Percentiles rank a stretch among this genome's conserved stretches.
Evolutionary conservation across 92 coral and sea anemone genomes (phyloP).

Genomic region (Chrysogorgia sp.): DNA sequence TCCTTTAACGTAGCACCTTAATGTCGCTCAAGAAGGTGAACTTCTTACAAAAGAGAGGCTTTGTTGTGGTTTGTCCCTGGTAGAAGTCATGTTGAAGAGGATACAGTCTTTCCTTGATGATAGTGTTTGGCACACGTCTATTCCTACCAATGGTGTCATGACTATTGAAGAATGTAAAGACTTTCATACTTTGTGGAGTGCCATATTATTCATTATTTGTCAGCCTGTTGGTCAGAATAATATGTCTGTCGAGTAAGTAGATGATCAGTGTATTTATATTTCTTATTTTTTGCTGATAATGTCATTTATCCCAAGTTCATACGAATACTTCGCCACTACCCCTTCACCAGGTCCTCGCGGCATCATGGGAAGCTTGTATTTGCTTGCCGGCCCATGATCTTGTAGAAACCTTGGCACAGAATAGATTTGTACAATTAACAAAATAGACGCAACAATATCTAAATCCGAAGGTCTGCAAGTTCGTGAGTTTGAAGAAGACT

Average conservation of each 20-base stretch:
- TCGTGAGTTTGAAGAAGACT: too few species aligned
- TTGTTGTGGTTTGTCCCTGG: conserved; percentile 93
- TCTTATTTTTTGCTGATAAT: neutral
- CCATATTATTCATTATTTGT: conserved; percentile 93
- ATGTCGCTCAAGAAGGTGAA: conserved; percentile 90
- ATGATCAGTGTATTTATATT: neutral
- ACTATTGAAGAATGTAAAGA: conserved; percentile 93
- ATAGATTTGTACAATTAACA: too few species aligned
- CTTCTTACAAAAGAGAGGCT: conserved; percentile 95
- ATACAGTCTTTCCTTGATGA: conserved; percentile 74
- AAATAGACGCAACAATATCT: too few species aligned
- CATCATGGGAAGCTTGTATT: too few species aligned
- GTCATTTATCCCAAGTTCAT: neutral
- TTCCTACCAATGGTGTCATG: conserved; percentile 86
- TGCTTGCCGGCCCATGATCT: too few species aligned
- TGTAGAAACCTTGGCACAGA: too few species aligned
- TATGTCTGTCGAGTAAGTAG: conserved; percentile 91
- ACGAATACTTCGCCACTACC: too few species aligned
- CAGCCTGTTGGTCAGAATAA: conserved; percentile 86
- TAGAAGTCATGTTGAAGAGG: conserved; percentile 85
- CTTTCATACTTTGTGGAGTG: conserved; percentile 97
- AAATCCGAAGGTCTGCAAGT: too few species aligned
- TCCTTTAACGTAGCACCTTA: conserved; percentile 71
- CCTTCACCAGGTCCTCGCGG: too few species aligned
- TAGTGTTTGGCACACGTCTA: conserved; percentile 82